A percentile compares a stretch with the other conserved stretches of the same genome.
Evolutionary conservation across 2,113 vertebrate genomes (phyloP).

Genomic region (Euleptes europaea): DNA sequence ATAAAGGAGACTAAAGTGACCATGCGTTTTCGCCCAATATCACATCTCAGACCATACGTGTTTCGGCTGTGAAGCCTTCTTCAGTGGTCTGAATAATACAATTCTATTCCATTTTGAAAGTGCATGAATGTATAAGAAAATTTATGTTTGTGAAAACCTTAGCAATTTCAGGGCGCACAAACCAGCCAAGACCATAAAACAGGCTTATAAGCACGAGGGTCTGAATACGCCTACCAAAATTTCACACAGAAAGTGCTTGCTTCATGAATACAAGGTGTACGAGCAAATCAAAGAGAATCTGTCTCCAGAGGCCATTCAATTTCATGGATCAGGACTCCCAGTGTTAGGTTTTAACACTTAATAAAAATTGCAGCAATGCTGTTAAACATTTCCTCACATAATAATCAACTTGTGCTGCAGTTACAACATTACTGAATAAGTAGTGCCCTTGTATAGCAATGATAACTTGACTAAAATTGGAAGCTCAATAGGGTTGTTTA

Average conservation of each 20-base stretch:
- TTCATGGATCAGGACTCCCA: slow-evolving; percentile 9
- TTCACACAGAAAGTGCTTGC: neutral
- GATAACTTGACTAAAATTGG: neutral
- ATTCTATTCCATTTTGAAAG: no score
- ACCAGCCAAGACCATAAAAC: neutral
- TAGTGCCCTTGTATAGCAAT: neutral
- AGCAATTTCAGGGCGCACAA: neutral
- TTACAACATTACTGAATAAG: slow-evolving; percentile 1
- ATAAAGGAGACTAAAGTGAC: no score
- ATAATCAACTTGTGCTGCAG: slow-evolving; percentile 1
- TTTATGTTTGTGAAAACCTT: neutral
- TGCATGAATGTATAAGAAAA: neutral
- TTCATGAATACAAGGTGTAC: neutral
- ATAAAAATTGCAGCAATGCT: slow-evolving; percentile 6
- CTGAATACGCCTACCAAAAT: neutral
- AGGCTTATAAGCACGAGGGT: neutral
- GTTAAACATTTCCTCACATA: slow-evolving; percentile 22
- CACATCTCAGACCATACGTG: no score
- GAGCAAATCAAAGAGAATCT: neutral
- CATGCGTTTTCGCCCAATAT: no score
- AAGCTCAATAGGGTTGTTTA: neutral
- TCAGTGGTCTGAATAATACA: no score
- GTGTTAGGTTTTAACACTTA: neutral
- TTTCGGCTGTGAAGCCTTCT: no score
- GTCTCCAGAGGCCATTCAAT: neutral